Evolutionary conservation across 2,797 vertebrate genomes (phyloP).

Genomic region (Epinephelus coioides): DNA sequence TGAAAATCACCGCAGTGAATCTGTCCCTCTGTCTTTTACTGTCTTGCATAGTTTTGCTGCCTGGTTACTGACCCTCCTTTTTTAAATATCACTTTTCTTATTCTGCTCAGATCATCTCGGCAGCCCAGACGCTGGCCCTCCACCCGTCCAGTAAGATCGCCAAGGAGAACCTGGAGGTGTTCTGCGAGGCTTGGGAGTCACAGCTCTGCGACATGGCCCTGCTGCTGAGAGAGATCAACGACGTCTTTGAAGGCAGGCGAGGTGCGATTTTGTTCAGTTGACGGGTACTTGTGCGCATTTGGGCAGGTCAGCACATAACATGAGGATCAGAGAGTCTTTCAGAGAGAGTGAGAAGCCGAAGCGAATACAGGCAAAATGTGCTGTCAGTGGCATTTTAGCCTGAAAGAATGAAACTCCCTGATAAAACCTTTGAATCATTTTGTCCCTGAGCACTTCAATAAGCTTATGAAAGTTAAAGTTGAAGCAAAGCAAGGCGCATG

Average conservation of each 20-base stretch:
- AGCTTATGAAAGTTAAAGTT: slow-evolving; percentile 23
- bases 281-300: slow-evolving; percentile 5
- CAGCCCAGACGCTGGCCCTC: slow-evolving; percentile 95
- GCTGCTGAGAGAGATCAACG: slow-evolving; percentile 94
- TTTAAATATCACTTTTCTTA: neutral
- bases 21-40: neutral
- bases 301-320: slow-evolving; percentile 1
- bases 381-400: slow-evolving; percentile 7
- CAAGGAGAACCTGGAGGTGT: slow-evolving; percentile 98
- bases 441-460: slow-evolving; percentile 32
- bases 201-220: slow-evolving; percentile 96
- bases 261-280: slow-evolving; percentile 81
- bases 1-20: too few species aligned
- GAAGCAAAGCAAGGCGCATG: slow-evolving; percentile 16
- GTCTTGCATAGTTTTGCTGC: neutral
- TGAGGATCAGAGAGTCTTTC: slow-evolving; percentile 10
- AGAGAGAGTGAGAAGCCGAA: slow-evolving; percentile 4
- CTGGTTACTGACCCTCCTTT: neutral
- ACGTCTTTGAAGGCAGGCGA: slow-evolving; percentile 95
- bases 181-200: slow-evolving; percentile 99
- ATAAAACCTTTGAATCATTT: slow-evolving; percentile 46
- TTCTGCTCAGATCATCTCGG: slow-evolving; percentile 93
- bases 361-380: neutral
- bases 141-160: slow-evolving; percentile 99
- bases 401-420: slow-evolving; percentile 20